Base-by-base conservation (phyloP, 1,140 invertebrate species). In the Oscheius sp. region DNA sequence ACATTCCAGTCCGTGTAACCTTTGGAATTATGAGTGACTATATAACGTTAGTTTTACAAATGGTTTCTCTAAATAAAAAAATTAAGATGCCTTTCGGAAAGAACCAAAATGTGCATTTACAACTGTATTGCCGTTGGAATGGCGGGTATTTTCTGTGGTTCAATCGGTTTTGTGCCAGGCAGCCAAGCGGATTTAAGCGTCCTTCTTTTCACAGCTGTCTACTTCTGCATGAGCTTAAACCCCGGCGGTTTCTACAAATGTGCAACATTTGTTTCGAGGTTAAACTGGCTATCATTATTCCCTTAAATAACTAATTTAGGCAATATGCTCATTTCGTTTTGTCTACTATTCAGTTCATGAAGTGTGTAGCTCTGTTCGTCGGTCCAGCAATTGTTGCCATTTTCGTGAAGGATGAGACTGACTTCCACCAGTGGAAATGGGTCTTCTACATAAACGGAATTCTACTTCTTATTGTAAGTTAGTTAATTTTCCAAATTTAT, bases 211-310 rank as follows among this genome's bases (percentile, higher is more conserved):
- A 74, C 65, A n/a, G 31, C 79, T 7, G 78, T 76, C 32, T 76
- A 76, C 32, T 72, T 80, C 29, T 67, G 62, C n/a, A 68, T 79
- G 32, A 80, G 75, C 0, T 32, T 66, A 0, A 80, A 80, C 68
- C 73, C 66, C 28, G 78, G 80, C 15, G 79, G 79, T 31, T 80
- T 80, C 64, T 80, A 80, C 61, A 80, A 80, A 45, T 80, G 79
- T 58, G 79, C 63, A 35, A 73, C 79, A 18, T 67, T 80, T 18
- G 74, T 78, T 10, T 69, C 79, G 29, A 34, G 79, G 78, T 79
- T 15, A n/a, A n/a, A 62, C 23, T 26, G 4, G 31, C 32, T 2
- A 7, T 20, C 26, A 35, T 28, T 13, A 15, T 59, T 63, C 32
- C 31, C 61, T 42, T 1, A 34, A 49, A 42, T 35, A 23, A 49